Evolutionary conservation across 2,113 vertebrate genomes (phyloP).

Genomic region (Oncorhynchus gorbuscha): DNA sequence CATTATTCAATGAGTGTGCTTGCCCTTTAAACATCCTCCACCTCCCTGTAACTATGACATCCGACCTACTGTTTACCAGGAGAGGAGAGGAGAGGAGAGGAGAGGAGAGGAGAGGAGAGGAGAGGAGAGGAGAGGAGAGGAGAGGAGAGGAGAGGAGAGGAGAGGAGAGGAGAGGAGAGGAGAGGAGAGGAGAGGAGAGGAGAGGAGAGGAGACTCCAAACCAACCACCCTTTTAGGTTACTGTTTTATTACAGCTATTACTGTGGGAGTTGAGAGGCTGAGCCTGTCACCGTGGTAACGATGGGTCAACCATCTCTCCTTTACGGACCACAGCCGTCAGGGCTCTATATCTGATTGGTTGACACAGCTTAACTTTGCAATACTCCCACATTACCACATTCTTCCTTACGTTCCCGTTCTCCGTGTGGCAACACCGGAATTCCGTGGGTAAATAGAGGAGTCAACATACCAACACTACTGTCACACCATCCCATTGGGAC

Average conservation of each 20-base stretch:
- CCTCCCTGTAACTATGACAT: neutral
- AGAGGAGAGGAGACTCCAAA: neutral
- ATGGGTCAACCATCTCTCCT: constrained; percentile 35
- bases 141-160: neutral
- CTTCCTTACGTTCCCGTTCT: constrained; percentile 42
- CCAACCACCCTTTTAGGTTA: no score
- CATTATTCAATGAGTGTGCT: neutral
- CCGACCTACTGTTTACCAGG: neutral
- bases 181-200: neutral
- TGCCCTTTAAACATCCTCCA: neutral
- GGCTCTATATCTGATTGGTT: constrained; percentile 34
- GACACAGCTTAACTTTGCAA: constrained; percentile 13
- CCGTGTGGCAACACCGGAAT: constrained; percentile 65
- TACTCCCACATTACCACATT: constrained; percentile 40
- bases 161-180: neutral
- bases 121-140: neutral
- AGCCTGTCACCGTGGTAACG: constrained; percentile 34
- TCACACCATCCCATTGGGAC: constrained; percentile 40
- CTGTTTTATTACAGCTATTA: constrained; percentile 5
- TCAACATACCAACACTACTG: constrained; percentile 56
- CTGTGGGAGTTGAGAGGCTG: constrained; percentile 26
- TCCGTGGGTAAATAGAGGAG: constrained; percentile 57
- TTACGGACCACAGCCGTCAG: constrained; percentile 21
- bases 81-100: neutral
- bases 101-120: neutral